These are phyloP conservation scores for Cyprinella venusta DNA, from an alignment of 2,797 vertebrate genomes.

Conservation along the genomic window DNA sequence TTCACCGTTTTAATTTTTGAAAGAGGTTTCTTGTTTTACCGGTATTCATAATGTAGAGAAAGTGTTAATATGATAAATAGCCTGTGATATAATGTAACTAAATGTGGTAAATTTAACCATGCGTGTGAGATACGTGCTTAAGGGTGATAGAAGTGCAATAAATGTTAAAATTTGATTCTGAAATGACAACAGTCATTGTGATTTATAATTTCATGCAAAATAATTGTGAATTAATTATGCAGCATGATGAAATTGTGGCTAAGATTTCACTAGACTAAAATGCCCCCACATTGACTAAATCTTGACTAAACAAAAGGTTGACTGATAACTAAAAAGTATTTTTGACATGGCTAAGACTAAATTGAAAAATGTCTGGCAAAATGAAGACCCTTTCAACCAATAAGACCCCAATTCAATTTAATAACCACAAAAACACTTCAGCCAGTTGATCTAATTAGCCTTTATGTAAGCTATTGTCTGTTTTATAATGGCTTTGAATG, in stretches of 20 bases:
- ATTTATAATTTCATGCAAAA: too few relatives aligned
- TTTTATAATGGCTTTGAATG: neutral
- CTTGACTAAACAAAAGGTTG: neutral
- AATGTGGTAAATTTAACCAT: neutral
- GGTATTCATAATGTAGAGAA: neutral
- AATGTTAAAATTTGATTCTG: too few relatives aligned
- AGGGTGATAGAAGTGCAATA: neutral
- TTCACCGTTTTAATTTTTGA: too few relatives aligned
- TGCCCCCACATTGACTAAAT: neutral
- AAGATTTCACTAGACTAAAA: neutral
- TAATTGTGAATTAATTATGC: neutral
- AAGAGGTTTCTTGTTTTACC: neutral
- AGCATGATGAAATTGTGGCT: too few relatives aligned
- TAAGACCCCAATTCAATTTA: neutral
- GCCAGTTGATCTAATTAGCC: neutral
- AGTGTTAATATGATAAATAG: neutral
- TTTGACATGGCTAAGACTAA: neutral
- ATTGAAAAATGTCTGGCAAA: neutral
- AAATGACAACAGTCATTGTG: too few relatives aligned
- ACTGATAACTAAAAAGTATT: neutral
- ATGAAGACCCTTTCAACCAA: neutral
- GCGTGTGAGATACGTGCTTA: neutral
- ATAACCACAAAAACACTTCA: neutral
- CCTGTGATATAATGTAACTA: neutral
- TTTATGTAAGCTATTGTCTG: neutral